These are phyloP conservation scores for Meteorus sp. DNA, from an alignment of 1,140 invertebrate genomes.

Conservation along the genomic window DNA sequence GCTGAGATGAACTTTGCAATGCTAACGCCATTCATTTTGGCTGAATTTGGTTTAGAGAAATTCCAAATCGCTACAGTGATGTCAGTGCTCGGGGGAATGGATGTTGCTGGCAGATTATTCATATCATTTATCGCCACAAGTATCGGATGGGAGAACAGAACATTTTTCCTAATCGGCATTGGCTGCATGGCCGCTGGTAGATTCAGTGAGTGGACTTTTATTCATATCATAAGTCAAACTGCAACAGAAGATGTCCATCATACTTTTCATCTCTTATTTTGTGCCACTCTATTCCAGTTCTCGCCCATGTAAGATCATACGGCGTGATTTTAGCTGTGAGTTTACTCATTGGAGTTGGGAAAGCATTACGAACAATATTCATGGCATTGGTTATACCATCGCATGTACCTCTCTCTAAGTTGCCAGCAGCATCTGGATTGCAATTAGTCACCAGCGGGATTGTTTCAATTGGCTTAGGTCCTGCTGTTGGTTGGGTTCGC, in stretches of 20 bases:
- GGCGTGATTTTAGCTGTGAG: constrained; percentile 56
- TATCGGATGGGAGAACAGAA: constrained; percentile 42
- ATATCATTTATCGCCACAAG: constrained; percentile 64
- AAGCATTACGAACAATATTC: constrained; percentile 68
- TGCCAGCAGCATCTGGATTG: constrained; percentile 66
- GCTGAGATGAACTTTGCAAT: constrained; percentile 72
- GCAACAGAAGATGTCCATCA: too few species aligned
- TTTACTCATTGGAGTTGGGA: constrained; percentile 65
- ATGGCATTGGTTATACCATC: constrained; percentile 68
- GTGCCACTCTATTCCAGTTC: too few species aligned
- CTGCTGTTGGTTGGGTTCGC: constrained; percentile 63
- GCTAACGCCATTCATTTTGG: constrained; percentile 69
- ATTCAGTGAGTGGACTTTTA: constrained; percentile 38
- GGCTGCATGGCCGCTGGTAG: constrained; percentile 40
- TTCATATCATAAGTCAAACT: too few species aligned
- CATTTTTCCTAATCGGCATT: constrained; percentile 49
- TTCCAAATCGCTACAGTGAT: constrained; percentile 64
- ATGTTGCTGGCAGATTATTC: constrained; percentile 64
- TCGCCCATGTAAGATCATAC: constrained; percentile 58
- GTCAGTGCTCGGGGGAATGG: constrained; percentile 64
- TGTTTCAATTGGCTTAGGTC: constrained; percentile 61
- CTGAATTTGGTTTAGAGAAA: constrained; percentile 63
- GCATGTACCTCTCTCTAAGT: constrained; percentile 64
- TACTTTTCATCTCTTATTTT: too few species aligned
- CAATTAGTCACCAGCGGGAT: constrained; percentile 65